Evolutionary conservation across 2,113 vertebrate genomes (phyloP).

Genomic region (Platichthys stellatus): DNA sequence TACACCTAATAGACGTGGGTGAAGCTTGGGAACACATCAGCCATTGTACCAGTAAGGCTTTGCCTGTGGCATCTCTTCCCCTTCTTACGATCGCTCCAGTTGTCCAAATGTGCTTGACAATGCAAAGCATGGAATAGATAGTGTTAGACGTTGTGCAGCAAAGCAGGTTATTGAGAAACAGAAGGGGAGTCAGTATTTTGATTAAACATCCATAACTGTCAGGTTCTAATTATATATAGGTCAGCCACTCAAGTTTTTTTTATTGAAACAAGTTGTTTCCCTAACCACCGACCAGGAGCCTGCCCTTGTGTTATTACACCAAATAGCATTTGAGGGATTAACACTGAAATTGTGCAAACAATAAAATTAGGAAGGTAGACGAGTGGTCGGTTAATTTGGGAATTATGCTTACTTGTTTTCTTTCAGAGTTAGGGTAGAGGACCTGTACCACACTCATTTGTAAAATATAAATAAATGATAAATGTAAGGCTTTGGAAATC

Average conservation of each 20-base stretch:
- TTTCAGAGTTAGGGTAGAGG: too few species aligned
- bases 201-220: constrained; percentile 73
- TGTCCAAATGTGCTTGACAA: constrained; percentile 42
- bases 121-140: constrained; percentile 47
- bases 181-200: constrained; percentile 59
- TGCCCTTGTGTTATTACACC: constrained; percentile 2
- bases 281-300: constrained; percentile 30
- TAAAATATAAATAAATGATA: background rate
- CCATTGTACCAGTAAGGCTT: constrained; percentile 48
- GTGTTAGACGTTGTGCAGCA: constrained; percentile 36
- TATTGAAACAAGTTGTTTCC: constrained; percentile 67
- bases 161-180: constrained; percentile 57
- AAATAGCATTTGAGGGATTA: background rate
- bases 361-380: background rate
- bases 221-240: constrained; percentile 70
- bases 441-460: too few species aligned
- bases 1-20: constrained; percentile 55
- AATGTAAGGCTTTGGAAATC: background rate
- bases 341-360: background rate
- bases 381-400: too few species aligned
- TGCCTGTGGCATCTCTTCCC: constrained; percentile 21
- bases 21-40: constrained; percentile 57
- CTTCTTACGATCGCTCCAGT: constrained; percentile 51
- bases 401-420: too few species aligned
- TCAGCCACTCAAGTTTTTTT: constrained; percentile 65